phyloP scores from a whole-genome alignment of 2,888 invertebrate species.

The Tubulanus polymorphus region DNA sequence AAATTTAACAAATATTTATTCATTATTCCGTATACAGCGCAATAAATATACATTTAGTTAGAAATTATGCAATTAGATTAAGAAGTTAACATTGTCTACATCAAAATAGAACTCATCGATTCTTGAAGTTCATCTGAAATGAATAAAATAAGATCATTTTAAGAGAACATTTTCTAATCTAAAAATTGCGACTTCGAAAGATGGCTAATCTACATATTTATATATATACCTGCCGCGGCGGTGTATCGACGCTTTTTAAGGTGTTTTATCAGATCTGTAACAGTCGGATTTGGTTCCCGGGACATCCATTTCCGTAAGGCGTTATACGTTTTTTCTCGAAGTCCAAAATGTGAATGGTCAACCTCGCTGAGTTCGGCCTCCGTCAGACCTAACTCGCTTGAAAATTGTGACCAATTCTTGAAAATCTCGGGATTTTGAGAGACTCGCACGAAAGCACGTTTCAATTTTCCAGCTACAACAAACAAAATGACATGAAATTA shows the following conservation, averaged over 20 bases:
- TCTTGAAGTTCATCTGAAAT: no score
- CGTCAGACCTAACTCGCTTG: constrained; percentile 28
- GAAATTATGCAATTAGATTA: no score
- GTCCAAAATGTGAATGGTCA: constrained; percentile 24
- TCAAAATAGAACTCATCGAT: no score
- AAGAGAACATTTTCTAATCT: no score
- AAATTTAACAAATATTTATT: no score
- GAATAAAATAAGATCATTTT: no score
- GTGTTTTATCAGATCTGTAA: constrained; percentile 22
- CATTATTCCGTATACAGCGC: no score
- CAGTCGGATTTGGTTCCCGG: constrained; percentile 25
- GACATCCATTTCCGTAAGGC: constrained; percentile 34
- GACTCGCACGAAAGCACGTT: constrained; percentile 36
- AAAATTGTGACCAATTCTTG: constrained; percentile 32
- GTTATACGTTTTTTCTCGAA: constrained; percentile 33
- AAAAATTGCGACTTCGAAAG: no score
- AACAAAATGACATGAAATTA: neutral
- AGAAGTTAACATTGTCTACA: no score
- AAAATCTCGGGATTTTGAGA: constrained; percentile 30
- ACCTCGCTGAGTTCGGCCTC: constrained; percentile 29
- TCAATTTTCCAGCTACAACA: constrained; percentile 20
- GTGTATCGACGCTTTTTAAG: constrained; percentile 25
- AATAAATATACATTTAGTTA: no score
- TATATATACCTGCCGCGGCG: constrained; percentile 26
- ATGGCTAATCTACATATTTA: no score